Percentiles rank a stretch among this genome's conserved stretches.
phyloP scores from a whole-genome alignment of 2,113 vertebrate genomes.

The Cephalopterus ornatus region DNA sequence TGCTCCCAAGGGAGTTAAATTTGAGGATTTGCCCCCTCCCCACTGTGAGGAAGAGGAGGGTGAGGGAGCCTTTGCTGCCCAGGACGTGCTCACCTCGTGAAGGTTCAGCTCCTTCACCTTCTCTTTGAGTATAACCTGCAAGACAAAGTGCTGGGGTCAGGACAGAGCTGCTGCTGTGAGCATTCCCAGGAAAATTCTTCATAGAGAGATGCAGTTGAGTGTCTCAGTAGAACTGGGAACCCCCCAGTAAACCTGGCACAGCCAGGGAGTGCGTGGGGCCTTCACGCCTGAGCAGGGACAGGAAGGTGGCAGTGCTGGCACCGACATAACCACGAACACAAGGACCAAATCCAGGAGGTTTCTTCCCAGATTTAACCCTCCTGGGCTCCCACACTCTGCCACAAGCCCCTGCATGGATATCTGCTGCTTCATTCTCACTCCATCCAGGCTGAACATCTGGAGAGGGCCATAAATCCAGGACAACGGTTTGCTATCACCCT shows the following conservation, averaged over 20 bases:
- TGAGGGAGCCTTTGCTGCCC: neutral
- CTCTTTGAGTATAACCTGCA: constrained; percentile 98
- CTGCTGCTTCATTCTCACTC: neutral
- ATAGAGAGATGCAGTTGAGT: fast-evolving
- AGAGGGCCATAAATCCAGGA: neutral
- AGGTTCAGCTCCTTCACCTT: constrained; percentile 98
- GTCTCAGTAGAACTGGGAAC: neutral
- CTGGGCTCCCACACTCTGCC: neutral
- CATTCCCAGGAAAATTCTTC: neutral
- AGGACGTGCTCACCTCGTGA: constrained; percentile 85
- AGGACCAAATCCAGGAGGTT: neutral
- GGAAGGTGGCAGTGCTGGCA: neutral
- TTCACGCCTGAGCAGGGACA: neutral
- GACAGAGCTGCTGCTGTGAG: fast-evolving
- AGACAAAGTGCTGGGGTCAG: neutral
- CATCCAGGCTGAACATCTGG: neutral
- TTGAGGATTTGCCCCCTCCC: neutral
- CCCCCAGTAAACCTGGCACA: neutral
- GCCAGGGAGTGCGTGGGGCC: neutral
- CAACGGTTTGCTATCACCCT: neutral
- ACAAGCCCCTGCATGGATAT: neutral
- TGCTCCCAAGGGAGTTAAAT: neutral
- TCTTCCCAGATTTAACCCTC: neutral
- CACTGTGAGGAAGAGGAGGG: neutral
- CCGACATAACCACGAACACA: neutral